Evolutionary conservation across 1,140 invertebrate species (phyloP).

Genomic region (Bombus sibiricus): DNA sequence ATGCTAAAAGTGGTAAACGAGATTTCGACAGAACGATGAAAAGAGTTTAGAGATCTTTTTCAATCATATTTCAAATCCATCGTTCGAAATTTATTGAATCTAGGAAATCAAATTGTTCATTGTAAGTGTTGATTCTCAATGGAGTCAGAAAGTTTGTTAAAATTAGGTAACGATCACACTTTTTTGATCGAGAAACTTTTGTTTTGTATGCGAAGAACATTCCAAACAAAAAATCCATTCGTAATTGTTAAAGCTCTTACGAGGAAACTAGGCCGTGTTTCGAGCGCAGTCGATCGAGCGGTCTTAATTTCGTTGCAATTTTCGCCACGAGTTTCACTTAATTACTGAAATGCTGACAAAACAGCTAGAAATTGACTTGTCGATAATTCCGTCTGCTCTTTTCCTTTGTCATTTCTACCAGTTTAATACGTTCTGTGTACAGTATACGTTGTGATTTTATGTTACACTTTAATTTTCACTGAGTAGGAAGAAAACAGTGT

Average conservation of each 20-base stretch:
- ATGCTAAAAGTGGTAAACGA: not conserved
- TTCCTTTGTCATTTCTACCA: not conserved
- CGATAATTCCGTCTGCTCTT: not conserved
- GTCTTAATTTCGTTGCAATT: conserved; percentile 55
- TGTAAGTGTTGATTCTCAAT: not conserved
- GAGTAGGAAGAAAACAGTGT: too few relatives aligned
- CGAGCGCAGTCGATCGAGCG: conserved; percentile 36
- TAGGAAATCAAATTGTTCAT: not conserved
- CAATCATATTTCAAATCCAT: not conserved
- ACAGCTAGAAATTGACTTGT: not conserved
- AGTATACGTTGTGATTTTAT: not conserved
- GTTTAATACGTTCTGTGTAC: not conserved
- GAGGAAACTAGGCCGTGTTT: conserved; percentile 35
- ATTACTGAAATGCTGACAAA: conserved; percentile 61
- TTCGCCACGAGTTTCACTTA: conserved; percentile 49
- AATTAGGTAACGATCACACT: not conserved
- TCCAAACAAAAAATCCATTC: not conserved
- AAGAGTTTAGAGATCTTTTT: not conserved
- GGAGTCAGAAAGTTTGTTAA: not conserved
- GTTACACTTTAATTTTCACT: not conserved
- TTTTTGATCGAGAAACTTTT: not conserved
- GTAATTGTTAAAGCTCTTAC: conserved; percentile 20
- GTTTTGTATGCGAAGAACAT: not conserved
- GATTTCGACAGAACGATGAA: not conserved
- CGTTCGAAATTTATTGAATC: not conserved